Conservation (phyloP, 2,113 vertebrate genomes). For the Canis aureus region DNA sequence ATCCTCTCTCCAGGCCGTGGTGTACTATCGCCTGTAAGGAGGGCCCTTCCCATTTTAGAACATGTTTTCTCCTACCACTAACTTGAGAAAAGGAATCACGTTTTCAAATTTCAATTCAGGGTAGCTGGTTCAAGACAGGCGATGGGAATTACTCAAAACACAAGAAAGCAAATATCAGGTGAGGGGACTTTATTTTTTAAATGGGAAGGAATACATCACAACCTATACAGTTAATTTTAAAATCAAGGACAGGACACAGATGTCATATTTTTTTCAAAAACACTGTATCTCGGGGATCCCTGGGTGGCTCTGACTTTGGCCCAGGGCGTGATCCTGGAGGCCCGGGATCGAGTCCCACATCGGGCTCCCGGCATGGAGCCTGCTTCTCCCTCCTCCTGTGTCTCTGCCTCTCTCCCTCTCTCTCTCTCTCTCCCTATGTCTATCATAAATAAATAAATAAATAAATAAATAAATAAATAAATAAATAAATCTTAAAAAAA, state of each 20-base stretch:
- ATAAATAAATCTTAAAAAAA: too few relatives aligned
- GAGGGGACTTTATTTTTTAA: neutral
- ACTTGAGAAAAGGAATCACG: neutral
- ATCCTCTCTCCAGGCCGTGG: neutral
- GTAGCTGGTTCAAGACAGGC: neutral
- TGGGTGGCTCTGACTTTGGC: too few relatives aligned
- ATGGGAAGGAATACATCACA: neutral
- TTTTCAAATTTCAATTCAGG: neutral
- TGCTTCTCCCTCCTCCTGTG: too few relatives aligned
- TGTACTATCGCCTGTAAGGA: neutral
- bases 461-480: too few relatives aligned
- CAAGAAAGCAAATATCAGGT: neutral
- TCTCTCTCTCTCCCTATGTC: too few relatives aligned
- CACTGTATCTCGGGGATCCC: too few relatives aligned
- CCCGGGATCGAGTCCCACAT: too few relatives aligned
- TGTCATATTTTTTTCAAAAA: neutral
- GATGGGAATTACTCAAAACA: neutral
- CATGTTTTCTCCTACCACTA: neutral
- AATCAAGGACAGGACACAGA: neutral
- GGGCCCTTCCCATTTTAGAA: neutral
- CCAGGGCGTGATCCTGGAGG: too few relatives aligned
- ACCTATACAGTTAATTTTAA: neutral
- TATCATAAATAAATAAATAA: too few relatives aligned
- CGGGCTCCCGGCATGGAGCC: too few relatives aligned
- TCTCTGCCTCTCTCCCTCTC: too few relatives aligned